Percentiles rank a stretch among this genome's conserved stretches.
Evolutionary conservation across 2,888 invertebrate genomes (phyloP).

Genomic region (Andrena camellia): DNA sequence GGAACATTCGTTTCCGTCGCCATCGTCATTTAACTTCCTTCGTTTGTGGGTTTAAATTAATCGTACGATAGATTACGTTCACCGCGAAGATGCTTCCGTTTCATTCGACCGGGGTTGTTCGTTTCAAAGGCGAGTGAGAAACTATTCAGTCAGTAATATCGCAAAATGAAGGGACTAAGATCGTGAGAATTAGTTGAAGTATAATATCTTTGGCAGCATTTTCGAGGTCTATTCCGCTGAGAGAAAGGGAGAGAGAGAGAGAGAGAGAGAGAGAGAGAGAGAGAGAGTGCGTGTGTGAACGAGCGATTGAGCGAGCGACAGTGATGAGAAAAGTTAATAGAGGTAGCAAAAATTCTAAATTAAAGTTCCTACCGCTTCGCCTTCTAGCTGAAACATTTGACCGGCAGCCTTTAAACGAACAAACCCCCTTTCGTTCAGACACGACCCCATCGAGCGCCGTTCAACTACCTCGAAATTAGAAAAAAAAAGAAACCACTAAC

Average conservation of each 20-base stretch:
- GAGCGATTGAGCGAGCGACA: conserved; percentile 17
- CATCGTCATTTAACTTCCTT: conserved; percentile 8
- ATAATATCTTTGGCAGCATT: conserved; percentile 40
- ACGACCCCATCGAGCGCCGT: conserved; percentile 54
- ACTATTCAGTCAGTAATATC: conserved; percentile 31
- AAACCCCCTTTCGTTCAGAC: conserved; percentile 38
- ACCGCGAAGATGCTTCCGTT: conserved; percentile 14
- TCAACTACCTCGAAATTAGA: conserved; percentile 63
- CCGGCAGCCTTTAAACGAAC: conserved; percentile 47
- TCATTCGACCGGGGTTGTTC: conserved; percentile 40
- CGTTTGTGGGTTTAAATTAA: conserved; percentile 31
- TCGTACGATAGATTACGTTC: conserved; percentile 39
- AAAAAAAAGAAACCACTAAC: conserved; percentile 54
- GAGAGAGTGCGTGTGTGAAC: neutral
- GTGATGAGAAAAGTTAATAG: conserved; percentile 39
- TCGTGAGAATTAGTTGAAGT: conserved; percentile 48
- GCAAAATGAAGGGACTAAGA: conserved; percentile 25
- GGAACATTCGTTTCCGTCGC: conserved; percentile 12
- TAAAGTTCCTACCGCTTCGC: conserved; percentile 63
- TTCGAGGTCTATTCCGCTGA: conserved; percentile 51
- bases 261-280: neutral
- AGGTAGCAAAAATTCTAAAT: conserved; percentile 61
- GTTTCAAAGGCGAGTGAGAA: conserved; percentile 11
- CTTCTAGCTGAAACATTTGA: conserved; percentile 55
- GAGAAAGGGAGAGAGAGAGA: neutral